Evolutionary conservation across 2,113 vertebrate genomes (phyloP).

Genomic region (Onychostruthus taczanowskii): DNA sequence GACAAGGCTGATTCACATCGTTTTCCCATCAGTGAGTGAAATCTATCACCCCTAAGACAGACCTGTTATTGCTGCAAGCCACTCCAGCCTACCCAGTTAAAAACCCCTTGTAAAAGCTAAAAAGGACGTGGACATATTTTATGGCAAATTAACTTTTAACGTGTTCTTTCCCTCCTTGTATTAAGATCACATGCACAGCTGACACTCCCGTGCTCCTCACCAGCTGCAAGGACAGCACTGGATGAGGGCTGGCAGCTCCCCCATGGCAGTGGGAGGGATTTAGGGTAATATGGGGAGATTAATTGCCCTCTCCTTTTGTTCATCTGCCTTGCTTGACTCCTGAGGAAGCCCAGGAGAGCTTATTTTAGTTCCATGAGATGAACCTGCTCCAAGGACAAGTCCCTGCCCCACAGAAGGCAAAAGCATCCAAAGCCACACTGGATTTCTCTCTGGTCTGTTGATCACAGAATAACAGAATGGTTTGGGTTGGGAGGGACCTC

Average conservation of each 20-base stretch:
- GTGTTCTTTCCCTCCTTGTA: not conserved
- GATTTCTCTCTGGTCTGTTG: not conserved
- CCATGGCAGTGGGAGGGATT: not conserved
- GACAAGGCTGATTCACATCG: conserved; percentile 43
- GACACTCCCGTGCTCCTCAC: not conserved
- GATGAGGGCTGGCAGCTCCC: not conserved
- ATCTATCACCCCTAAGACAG: conserved; percentile 45
- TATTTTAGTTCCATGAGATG: not conserved
- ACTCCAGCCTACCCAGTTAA: not conserved
- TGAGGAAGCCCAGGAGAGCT: not conserved
- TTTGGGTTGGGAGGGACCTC: not conserved
- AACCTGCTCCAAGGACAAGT: not conserved
- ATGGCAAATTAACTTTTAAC: conserved; percentile 56
- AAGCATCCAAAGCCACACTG: not conserved
- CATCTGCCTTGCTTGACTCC: not conserved
- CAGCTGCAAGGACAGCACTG: not conserved
- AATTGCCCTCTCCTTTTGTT: not conserved
- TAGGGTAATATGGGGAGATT: not conserved
- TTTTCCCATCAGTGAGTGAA: conserved; percentile 48
- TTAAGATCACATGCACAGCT: not conserved
- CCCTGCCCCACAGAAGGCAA: not conserved
- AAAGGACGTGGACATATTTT: conserved; percentile 24
- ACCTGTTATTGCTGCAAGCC: conserved; percentile 6
- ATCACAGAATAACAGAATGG: not conserved
- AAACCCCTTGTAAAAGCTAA: conserved; percentile 25